Percentiles rank a stretch among this genome's conserved stretches.
Conservation (phyloP, 2,888 invertebrate species). For the Nyleta sp. region DNA sequence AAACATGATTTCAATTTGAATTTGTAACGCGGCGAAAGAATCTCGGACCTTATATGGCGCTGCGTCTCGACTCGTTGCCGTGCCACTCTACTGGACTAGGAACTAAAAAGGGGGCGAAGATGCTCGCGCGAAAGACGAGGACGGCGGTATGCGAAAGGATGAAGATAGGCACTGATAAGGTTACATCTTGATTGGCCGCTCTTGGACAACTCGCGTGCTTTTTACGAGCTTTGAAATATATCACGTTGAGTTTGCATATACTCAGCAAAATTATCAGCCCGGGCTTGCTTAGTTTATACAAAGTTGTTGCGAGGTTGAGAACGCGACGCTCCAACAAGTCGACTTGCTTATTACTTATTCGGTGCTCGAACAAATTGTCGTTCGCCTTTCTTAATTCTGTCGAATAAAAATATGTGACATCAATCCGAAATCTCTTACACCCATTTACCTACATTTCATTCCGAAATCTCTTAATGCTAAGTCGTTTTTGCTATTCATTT, state of each 20-base stretch:
- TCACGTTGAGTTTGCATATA: slow-evolving; percentile 37
- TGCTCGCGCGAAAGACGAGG: slow-evolving; percentile 54
- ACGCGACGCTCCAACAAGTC: too few relatives aligned
- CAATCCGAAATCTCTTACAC: too few relatives aligned
- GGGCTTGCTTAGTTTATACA: too few relatives aligned
- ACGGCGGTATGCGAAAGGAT: slow-evolving; percentile 13
- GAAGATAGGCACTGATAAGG: slow-evolving; percentile 54
- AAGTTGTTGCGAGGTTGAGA: too few relatives aligned
- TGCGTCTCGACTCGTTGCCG: slow-evolving; percentile 50
- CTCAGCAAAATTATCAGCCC: slow-evolving; percentile 25
- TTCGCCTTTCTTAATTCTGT: too few relatives aligned
- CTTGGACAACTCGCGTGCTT: slow-evolving; percentile 35
- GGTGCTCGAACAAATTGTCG: too few relatives aligned
- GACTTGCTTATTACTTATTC: too few relatives aligned
- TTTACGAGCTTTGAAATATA: slow-evolving; percentile 46
- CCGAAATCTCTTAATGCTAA: too few relatives aligned
- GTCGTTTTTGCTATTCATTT: too few relatives aligned
- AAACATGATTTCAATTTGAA: slow-evolving; percentile 77
- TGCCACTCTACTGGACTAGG: slow-evolving; percentile 57
- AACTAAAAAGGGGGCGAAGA: slow-evolving; percentile 42
- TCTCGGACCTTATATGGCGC: slow-evolving; percentile 70
- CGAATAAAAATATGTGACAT: too few relatives aligned
- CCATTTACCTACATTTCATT: too few relatives aligned
- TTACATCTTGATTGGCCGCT: slow-evolving; percentile 54
- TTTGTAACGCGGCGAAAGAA: slow-evolving; percentile 73